These are phyloP conservation scores for Spondyliosoma cantharus DNA, from an alignment of 2,797 vertebrate species.

Conservation along the genomic window DNA sequence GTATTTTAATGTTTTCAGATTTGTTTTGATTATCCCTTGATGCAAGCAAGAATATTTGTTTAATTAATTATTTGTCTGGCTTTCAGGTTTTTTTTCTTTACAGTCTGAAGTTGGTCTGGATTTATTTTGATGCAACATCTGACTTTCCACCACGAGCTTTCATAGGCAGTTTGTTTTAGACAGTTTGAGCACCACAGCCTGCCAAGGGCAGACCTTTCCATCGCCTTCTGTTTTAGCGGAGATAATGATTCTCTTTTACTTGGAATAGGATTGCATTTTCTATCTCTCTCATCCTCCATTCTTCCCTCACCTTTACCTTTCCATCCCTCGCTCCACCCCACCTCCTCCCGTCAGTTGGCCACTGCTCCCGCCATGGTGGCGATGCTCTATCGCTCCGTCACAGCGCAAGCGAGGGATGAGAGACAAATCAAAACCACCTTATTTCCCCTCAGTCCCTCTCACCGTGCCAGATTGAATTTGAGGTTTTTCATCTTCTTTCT, in stretches of 20 bases:
- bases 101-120: constrained; percentile 17
- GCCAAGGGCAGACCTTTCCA: constrained; percentile 70
- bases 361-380: constrained; percentile 58
- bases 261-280: constrained; percentile 83
- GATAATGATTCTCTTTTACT: constrained; percentile 81
- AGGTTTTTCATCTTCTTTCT: constrained; percentile 83
- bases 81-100: background rate
- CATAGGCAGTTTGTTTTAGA: constrained; percentile 40
- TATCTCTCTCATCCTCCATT: constrained; percentile 61
- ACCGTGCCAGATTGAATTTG: constrained; percentile 82
- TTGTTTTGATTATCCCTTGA: background rate
- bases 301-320: constrained; percentile 74
- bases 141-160: constrained; percentile 2
- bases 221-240: constrained; percentile 73
- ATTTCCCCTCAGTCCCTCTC: constrained; percentile 80
- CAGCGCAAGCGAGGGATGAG: constrained; percentile 74
- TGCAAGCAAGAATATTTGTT: constrained; percentile 13
- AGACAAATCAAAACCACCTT: constrained; percentile 82
- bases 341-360: constrained; percentile 51
- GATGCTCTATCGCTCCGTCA: constrained; percentile 73
- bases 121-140: constrained; percentile 37
- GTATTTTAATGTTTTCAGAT: background rate
- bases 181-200: constrained; percentile 32
- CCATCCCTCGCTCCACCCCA: constrained; percentile 45
- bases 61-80: constrained; percentile 9